phyloP scores from a whole-genome alignment of 2,888 invertebrate species.

The Eristalis arbustorum region DNA sequence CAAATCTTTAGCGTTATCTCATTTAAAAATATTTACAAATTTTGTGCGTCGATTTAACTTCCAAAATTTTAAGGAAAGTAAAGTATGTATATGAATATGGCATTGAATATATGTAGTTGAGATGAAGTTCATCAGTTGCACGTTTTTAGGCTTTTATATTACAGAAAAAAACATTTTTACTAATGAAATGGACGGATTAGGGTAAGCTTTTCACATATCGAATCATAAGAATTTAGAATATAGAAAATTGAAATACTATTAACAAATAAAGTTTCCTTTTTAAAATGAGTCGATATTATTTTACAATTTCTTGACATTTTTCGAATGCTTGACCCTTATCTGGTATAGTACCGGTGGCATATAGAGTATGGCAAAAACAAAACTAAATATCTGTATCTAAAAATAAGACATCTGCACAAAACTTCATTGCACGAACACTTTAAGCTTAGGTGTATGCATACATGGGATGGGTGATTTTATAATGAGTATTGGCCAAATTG shows the following conservation, averaged over 20 bases:
- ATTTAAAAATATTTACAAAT: slow-evolving; percentile 45
- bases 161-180: background rate
- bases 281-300: slow-evolving; percentile 22
- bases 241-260: background rate
- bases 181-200: slow-evolving; percentile 69
- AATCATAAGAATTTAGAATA: background rate
- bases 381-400: background rate
- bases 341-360: slow-evolving; percentile 34
- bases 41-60: slow-evolving; percentile 53
- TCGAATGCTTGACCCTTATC: slow-evolving; percentile 35
- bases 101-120: background rate
- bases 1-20: slow-evolving; percentile 2
- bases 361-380: background rate
- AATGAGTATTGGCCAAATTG: slow-evolving; percentile 10
- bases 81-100: slow-evolving; percentile 18
- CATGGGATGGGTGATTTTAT: slow-evolving; percentile 14
- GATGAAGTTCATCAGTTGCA: background rate
- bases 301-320: background rate
- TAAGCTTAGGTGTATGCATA: slow-evolving; percentile 30
- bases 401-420: slow-evolving; percentile 24
- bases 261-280: slow-evolving; percentile 5
- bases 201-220: slow-evolving; percentile 46
- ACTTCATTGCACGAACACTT: slow-evolving; percentile 27
- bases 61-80: background rate
- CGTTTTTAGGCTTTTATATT: background rate